These are phyloP conservation scores for Apostichopus japonicus DNA, from an alignment of 35 echinoderm and acorn worm species.

Conservation along the genomic window DNA sequence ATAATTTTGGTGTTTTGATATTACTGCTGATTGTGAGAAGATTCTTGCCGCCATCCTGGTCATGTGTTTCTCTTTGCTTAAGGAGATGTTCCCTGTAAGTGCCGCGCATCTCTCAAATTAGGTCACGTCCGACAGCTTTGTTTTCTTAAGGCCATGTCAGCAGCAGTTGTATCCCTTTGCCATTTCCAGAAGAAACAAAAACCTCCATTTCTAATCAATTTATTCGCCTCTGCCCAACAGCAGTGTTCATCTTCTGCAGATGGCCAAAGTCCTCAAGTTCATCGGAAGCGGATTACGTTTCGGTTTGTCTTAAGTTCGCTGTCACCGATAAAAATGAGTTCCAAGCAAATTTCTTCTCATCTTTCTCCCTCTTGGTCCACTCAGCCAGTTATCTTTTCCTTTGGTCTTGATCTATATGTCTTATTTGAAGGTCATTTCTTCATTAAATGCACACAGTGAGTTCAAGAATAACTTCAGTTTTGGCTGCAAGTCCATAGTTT, in stretches of 20 bases:
- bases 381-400: not conserved
- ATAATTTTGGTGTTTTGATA: not conserved
- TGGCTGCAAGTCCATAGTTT: too few relatives aligned
- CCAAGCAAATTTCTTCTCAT: not conserved
- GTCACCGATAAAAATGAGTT: not conserved
- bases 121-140: conserved; percentile 47
- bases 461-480: too few relatives aligned
- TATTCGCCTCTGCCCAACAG: conserved; percentile 48
- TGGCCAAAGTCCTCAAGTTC: conserved; percentile 35
- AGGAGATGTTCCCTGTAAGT: conserved; percentile 1
- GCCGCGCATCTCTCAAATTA: conserved; percentile 31
- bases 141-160: conserved; percentile 42
- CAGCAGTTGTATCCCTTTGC: conserved; percentile 39
- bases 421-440: not conserved
- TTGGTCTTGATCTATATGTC: not conserved
- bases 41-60: not conserved
- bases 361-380: not conserved
- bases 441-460: not conserved
- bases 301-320: not conserved
- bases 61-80: not conserved
- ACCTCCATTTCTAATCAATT: conserved; percentile 47
- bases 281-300: conserved; percentile 28
- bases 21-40: not conserved
- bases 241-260: conserved; percentile 16
- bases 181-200: conserved; percentile 34